Evolutionary conservation across 2,113 vertebrate species (phyloP).

Genomic region (Sminthopsis crassicaudata): DNA sequence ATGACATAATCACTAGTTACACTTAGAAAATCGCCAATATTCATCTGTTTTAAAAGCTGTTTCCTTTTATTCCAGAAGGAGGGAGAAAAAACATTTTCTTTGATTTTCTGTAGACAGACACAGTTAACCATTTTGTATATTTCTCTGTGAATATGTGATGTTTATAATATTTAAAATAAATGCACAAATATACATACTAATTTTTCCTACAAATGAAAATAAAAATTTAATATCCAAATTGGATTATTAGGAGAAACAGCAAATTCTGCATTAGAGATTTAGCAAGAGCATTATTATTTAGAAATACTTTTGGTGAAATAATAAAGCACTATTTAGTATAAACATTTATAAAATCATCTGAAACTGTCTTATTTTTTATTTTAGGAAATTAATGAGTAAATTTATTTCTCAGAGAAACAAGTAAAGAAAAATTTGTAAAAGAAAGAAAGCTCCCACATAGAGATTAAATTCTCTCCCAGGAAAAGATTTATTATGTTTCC

Average conservation of each 20-base stretch:
- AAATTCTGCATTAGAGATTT: background rate
- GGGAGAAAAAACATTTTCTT: background rate
- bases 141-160: background rate
- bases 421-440: background rate
- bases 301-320: background rate
- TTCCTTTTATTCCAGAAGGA: background rate
- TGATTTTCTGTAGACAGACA: background rate
- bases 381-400: background rate
- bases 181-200: background rate
- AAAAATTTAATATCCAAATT: background rate
- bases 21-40: background rate
- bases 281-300: background rate
- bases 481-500: background rate
- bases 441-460: background rate
- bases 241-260: background rate
- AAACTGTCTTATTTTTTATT: background rate
- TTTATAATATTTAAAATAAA: background rate
- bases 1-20: background rate
- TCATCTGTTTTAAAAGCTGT: slow-evolving; percentile 2
- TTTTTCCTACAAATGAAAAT: background rate
- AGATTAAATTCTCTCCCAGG: background rate
- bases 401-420: background rate
- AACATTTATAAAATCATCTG: background rate
- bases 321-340: background rate
- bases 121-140: background rate